Base-by-base conservation (phyloP, 1,140 invertebrate genomes). In the Drosophila paulistorum region DNA sequence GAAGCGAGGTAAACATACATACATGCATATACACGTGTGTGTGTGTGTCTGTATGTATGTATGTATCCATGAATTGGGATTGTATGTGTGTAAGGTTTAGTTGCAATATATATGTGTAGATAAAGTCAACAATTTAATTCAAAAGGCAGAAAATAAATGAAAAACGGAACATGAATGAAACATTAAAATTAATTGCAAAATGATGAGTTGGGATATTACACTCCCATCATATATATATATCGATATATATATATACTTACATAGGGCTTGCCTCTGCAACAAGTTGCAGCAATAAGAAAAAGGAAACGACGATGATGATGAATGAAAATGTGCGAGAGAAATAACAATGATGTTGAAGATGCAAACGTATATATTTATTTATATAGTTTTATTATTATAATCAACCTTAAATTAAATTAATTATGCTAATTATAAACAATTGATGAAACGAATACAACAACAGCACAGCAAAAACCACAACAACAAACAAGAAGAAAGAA, bases 341-440 rank as follows among this genome's bases (percentile, higher is more conserved):
- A 65, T 11, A 73, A 51, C 45, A 48, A 51, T 51, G 45, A 51
- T 51, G 45, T 20, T 48, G 14, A 48, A 60, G 71, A 51, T 63
- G 70, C 71, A 57, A 69, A 58, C 74, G 65, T 77, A 77, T 85
- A 77, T 77, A 86, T 85, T 84, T 85, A 84, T 84, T 84, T 81
- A 84, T 77, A 81, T 84, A 84, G 81, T 85, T 85, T 81, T 51
- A 51, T 51, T 51, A 51, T 77, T 66, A 74, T 73, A 75, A 74
- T 77, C 69, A 65, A 81, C 67, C 68, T 73, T 77, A 84, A 85
- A 85, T 65, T 81, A 84, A 30, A 84, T 81, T 71, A 51, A 81
- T 64, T 71, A 81, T 69, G 65, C 71, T 81, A 82, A 79, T 79
- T 82, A 83, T 69, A 81, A 69, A 81, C 42, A 65, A 76, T 76